These are phyloP conservation scores for Danio rerio DNA, from an alignment of 2,113 vertebrate species.

Conservation along the genomic window GRCz12tu NC_133190.1:27481501-27482000, in stretches of 20 bases:
- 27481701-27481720: conserved; percentile 1
- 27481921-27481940: no score
- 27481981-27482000: no score
- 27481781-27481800: conserved; percentile 7
- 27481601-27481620: conserved; percentile 33
- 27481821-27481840: not conserved
- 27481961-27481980: no score
- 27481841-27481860: not conserved
- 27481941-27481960: no score
- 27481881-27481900: no score
- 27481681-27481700: conserved; percentile 32
- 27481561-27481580: conserved; percentile 27
- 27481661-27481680: conserved; percentile 11
- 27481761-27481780: conserved; percentile 8
- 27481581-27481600: conserved; percentile 20
- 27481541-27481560: conserved; percentile 19
- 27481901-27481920: no score
- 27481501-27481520: conserved; percentile 20
- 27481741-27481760: conserved; percentile 25
- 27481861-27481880: not conserved
- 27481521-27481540: conserved; percentile 35
- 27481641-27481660: conserved; percentile 18
- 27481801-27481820: not conserved
- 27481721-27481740: conserved; percentile 13
- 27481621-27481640: not conserved